Percentiles rank a stretch among this genome's conserved stretches.
phyloP scores from a whole-genome alignment of 2,888 invertebrate genomes.

The Drosophila nigricruria region DNA sequence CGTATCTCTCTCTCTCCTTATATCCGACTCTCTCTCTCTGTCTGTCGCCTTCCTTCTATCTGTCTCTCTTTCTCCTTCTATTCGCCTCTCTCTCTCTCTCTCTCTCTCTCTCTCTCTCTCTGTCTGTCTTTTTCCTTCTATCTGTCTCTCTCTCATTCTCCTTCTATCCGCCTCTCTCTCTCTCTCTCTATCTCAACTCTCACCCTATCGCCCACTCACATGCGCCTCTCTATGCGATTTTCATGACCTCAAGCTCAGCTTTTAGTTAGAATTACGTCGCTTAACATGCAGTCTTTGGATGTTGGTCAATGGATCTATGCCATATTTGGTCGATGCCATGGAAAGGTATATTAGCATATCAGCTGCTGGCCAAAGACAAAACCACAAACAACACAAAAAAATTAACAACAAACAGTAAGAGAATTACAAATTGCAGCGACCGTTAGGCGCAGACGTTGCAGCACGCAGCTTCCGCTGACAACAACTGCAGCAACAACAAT shows the following conservation, averaged over 20 bases:
- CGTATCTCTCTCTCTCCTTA: no score
- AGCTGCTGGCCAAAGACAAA: not conserved
- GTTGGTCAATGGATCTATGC: conserved; percentile 14
- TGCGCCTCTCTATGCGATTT: conserved; percentile 6
- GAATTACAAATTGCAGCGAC: conserved; percentile 57
- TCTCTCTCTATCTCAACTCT: not conserved
- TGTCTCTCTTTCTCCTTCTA: not conserved
- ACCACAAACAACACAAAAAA: not conserved
- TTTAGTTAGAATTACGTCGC: not conserved
- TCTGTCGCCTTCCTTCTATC: not conserved
- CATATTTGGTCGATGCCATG: conserved; percentile 2
- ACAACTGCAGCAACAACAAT: conserved; percentile 17
- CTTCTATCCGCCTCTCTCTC: not conserved
- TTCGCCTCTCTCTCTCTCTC: not conserved
- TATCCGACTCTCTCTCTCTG: not conserved
- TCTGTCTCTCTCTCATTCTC: not conserved
- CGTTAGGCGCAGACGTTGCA: conserved; percentile 44
- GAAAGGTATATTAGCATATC: conserved; percentile 41
- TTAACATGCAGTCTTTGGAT: not conserved
- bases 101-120: not conserved
- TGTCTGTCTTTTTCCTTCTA: not conserved
- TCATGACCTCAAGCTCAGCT: not conserved
- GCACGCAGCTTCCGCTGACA: conserved; percentile 22
- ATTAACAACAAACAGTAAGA: conserved; percentile 15
- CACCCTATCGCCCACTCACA: not conserved